These are phyloP conservation scores for Eristalis intricaria DNA, from an alignment of 2,888 invertebrate genomes.

Conservation along the genomic window DNA sequence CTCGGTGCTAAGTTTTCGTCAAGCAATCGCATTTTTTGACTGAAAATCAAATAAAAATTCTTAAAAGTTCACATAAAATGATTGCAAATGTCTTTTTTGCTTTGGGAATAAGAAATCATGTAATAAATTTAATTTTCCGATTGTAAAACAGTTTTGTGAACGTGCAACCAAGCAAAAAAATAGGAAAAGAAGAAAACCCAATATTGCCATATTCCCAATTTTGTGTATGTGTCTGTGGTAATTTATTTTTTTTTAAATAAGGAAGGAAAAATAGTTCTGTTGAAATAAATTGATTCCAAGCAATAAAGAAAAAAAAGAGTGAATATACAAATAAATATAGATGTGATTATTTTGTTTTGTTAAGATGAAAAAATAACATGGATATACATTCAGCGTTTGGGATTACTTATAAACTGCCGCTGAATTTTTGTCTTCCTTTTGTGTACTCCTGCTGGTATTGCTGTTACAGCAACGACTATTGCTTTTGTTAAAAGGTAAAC, in stretches of 20 bases:
- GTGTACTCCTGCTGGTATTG: neutral
- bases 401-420: neutral
- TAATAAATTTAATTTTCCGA: neutral
- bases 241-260: neutral
- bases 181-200: neutral
- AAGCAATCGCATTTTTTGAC: slow-evolving; percentile 28
- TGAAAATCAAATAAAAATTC: slow-evolving; percentile 11
- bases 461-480: neutral
- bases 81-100: neutral
- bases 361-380: neutral
- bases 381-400: neutral
- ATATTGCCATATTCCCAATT: slow-evolving; percentile 19
- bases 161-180: neutral
- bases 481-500: neutral
- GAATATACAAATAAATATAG: neutral
- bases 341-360: neutral
- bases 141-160: slow-evolving; percentile 5
- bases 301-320: neutral
- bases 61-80: neutral
- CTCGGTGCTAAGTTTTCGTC: slow-evolving; percentile 26
- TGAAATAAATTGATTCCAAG: neutral
- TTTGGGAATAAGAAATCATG: neutral
- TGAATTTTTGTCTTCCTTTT: neutral
- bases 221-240: slow-evolving; percentile 26
- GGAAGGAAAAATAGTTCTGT: neutral